Percentiles rank a stretch among this genome's conserved stretches.
Conservation (phyloP, 2,797 vertebrate genomes). For the Phrynocephalus vlangalii region DNA sequence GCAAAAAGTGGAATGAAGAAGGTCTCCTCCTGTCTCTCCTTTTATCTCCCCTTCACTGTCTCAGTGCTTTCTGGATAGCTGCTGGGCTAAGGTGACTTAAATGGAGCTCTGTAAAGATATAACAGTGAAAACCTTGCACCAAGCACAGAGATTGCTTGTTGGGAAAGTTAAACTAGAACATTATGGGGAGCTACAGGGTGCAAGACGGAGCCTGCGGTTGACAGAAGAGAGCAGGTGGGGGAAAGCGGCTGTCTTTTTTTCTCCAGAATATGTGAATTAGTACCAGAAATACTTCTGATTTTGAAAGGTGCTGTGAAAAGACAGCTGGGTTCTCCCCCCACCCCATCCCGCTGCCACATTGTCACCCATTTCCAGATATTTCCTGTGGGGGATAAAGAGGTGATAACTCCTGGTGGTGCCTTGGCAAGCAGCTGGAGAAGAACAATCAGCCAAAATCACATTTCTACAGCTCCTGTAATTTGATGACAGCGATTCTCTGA, state of each 20-base stretch:
- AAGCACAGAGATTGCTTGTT: not conserved
- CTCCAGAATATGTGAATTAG: not conserved
- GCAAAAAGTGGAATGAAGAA: no score
- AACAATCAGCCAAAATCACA: conserved; percentile 3
- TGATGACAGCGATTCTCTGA: conserved; percentile 4
- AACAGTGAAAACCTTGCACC: not conserved
- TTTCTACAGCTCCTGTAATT: not conserved
- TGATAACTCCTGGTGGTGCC: not conserved
- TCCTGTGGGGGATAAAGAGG: not conserved
- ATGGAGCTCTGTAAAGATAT: not conserved
- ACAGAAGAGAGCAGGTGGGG: not conserved
- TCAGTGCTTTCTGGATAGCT: not conserved
- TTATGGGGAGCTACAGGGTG: not conserved
- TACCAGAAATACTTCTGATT: not conserved
- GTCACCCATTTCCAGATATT: not conserved
- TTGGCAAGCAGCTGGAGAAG: not conserved
- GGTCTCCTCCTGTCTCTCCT: not conserved
- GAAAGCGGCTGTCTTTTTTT: no score
- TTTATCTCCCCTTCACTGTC: not conserved
- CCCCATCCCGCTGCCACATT: no score
- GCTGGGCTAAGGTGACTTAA: not conserved
- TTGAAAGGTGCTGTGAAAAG: not conserved
- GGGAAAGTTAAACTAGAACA: no score
- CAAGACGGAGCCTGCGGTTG: no score
- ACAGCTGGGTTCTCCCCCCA: not conserved